Evolutionary conservation across 2,113 vertebrate genomes (phyloP).

Genomic region (Oxyura jamaicensis): DNA sequence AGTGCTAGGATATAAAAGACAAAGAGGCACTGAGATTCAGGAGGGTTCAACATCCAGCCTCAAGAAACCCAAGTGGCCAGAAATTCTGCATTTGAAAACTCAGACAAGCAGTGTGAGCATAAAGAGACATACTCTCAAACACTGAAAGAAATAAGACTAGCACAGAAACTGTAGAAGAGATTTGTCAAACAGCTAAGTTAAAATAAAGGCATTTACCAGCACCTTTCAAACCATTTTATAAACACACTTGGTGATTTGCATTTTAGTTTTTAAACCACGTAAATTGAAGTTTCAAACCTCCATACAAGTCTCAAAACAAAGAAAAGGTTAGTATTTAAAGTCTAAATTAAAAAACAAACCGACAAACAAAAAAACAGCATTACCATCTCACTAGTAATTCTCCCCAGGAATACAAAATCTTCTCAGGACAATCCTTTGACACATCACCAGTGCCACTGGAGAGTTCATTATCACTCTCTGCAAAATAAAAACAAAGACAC

Average conservation of each 20-base stretch:
- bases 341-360: background rate
- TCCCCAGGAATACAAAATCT: slow-evolving; percentile 97
- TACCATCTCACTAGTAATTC: slow-evolving; percentile 94
- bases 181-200: background rate
- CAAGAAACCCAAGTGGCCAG: background rate
- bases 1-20: no score
- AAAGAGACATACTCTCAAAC: background rate
- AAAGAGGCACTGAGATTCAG: background rate
- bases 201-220: background rate
- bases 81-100: background rate
- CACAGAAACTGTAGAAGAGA: background rate
- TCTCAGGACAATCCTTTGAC: slow-evolving; percentile 98
- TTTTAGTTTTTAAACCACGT: background rate
- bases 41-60: background rate
- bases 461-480: slow-evolving; percentile 97
- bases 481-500: slow-evolving; percentile 19
- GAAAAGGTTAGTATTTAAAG: background rate
- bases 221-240: background rate
- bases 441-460: slow-evolving; percentile 97
- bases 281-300: background rate
- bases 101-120: background rate
- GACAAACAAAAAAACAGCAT: slow-evolving; percentile 58
- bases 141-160: background rate
- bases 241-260: background rate
- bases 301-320: background rate